Evolutionary conservation across 1,140 invertebrate species (phyloP), one percentile per base, ranked within the genome.

Genomic region (Sarcophaga peregrina): DNA sequence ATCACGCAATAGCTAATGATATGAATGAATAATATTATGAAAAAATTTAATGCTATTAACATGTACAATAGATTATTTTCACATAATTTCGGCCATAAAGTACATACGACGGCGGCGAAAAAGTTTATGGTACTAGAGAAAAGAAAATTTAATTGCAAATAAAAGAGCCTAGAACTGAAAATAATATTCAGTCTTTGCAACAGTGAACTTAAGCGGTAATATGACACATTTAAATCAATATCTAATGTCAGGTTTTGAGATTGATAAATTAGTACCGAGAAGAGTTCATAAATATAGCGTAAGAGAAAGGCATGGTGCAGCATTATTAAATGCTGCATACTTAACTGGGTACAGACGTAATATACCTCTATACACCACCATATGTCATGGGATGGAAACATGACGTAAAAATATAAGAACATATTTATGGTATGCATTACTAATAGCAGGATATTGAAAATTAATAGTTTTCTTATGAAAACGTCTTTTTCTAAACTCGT

Each of bases 251-350:
- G 13, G n/a, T 4, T 15, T 3, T 58, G 54, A 13, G n/a, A n/a
- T n/a, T 58, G 54, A 58, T 58, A 15, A 2, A n/a, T 58, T n/a
- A 58, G 11, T 13, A 58, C 3, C 11, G 54, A 58, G 8, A 58
- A 58, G n/a, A 13, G 6, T 58, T 58, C 54, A n/a, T 13, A 58
- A 13, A 58, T 58, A n/a, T 58, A 58, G 54, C 54, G 15, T 58
- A 58, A 58, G 13, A 5, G 15, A 13, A n/a, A 13, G 13, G 54
- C 13, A 58, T 58, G 54, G 15, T 58, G 54, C 15, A 58, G 15
- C 54, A 58, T 58, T 58, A 58, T 58, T n/a, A 58, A 58, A n/a
- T 58, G 54, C n/a, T 58, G 54, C 54, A 58, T n/a, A 58, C 10
- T n/a, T 15, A 13, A 15, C 7, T n/a, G 13, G 54, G 2, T 58